These are phyloP conservation scores for Rhadinocentrus ornatus DNA, from an alignment of 2,797 vertebrate genomes.

Conservation along the genomic window DNA sequence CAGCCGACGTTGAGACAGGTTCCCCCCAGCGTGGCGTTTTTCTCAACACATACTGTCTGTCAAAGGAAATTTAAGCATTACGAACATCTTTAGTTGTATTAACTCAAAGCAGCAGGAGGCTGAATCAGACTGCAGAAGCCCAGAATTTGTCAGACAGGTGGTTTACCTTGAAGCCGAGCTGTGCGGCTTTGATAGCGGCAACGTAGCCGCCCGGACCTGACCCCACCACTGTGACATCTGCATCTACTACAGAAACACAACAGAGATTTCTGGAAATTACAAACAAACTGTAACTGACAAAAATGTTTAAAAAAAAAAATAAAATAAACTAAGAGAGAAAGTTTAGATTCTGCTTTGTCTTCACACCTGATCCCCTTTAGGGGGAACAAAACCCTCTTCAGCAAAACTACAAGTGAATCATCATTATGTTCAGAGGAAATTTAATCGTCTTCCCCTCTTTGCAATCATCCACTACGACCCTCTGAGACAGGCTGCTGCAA, in stretches of 20 bases:
- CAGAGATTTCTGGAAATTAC: neutral
- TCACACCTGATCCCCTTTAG: too few relatives aligned
- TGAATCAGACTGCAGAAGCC: too few relatives aligned
- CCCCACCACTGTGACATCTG: conserved; percentile 95
- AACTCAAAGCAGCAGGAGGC: neutral
- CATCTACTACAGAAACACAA: conserved; percentile 86
- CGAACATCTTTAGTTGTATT: neutral
- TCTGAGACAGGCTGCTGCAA: too few relatives aligned
- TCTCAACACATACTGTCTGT: conserved; percentile 96
- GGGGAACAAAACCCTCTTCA: too few relatives aligned
- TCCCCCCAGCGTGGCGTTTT: conserved; percentile 93
- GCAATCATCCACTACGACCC: too few relatives aligned
- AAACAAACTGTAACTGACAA: too few relatives aligned
- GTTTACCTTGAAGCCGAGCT: conserved; percentile 96
- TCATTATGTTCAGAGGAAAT: too few relatives aligned
- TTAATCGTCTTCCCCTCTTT: too few relatives aligned
- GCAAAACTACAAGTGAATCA: too few relatives aligned
- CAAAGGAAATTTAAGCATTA: neutral
- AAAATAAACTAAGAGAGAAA: neutral
- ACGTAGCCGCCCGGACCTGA: conserved; percentile 98
- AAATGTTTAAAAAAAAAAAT: neutral
- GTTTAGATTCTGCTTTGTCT: neutral
- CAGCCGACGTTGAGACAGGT: conserved; percentile 98
- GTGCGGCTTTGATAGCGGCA: conserved; percentile 97
- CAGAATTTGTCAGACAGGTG: neutral